Conservation (phyloP, 1,140 invertebrate genomes). For the Cataglyphis hispanica region DNA sequence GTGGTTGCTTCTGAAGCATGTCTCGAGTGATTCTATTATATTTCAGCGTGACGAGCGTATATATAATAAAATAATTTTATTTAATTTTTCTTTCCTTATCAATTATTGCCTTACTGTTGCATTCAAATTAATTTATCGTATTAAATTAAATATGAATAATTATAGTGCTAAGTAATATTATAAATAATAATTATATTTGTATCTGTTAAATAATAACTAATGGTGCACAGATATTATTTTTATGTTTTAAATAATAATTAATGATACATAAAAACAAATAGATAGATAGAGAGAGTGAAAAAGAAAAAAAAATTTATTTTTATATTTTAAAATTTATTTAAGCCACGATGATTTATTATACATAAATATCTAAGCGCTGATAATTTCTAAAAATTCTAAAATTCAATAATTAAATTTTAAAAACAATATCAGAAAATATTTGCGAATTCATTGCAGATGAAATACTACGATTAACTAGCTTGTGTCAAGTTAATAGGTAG, state of each 20-base stretch:
- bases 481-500: neutral
- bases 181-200: conserved; percentile 4
- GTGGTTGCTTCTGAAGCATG: neutral
- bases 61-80: neutral
- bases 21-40: neutral
- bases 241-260: neutral
- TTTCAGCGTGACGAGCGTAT: neutral
- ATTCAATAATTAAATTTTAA: neutral
- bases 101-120: neutral
- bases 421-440: neutral
- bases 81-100: neutral
- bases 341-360: neutral
- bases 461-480: conserved; percentile 3
- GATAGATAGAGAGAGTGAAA: neutral
- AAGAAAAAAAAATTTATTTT: neutral
- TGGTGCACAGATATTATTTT: neutral
- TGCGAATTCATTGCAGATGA: neutral
- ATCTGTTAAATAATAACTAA: neutral
- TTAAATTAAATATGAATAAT: neutral
- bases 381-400: neutral
- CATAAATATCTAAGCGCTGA: neutral
- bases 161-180: neutral
- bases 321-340: conserved; percentile 16
- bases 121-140: neutral
- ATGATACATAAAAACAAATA: neutral